These are phyloP conservation scores for Sebastes steindachneri DNA, from an alignment of 2,797 vertebrate genomes.

Conservation along the genomic window DNA sequence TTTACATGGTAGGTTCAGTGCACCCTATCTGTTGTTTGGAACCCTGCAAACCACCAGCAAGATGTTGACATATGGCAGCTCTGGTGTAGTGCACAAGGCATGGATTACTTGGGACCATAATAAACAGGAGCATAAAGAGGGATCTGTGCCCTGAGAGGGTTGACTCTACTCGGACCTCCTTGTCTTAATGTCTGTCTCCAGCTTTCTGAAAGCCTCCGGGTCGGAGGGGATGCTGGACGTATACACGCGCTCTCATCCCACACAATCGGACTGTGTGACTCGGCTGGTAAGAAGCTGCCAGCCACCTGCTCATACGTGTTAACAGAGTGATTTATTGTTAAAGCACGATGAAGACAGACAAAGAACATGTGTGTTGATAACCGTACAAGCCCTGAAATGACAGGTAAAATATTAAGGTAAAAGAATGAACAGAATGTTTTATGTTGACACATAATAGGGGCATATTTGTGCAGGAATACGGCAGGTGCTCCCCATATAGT, in stretches of 20 bases:
- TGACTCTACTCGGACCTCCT: constrained; percentile 54
- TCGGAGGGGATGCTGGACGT: constrained; percentile 37
- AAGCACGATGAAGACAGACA: constrained; percentile 29
- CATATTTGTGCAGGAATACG: constrained; percentile 47
- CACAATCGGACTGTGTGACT: constrained; percentile 36
- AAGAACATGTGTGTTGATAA: constrained; percentile 45
- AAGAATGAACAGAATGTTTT: constrained; percentile 2
- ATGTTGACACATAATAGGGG: constrained; percentile 50
- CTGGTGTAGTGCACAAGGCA: constrained; percentile 94
- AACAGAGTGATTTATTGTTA: constrained; percentile 66
- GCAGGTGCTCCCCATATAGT: constrained; percentile 63
- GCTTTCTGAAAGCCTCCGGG: constrained; percentile 28
- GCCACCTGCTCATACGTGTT: constrained; percentile 65
- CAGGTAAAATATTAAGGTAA: background rate
- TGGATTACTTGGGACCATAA: constrained; percentile 95
- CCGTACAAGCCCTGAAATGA: constrained; percentile 13
- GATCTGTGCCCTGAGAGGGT: constrained; percentile 73
- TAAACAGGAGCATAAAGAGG: constrained; percentile 92
- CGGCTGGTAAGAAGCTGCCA: constrained; percentile 30
- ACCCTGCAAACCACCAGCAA: constrained; percentile 97
- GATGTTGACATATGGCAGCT: constrained; percentile 98
- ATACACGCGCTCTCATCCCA: constrained; percentile 4
- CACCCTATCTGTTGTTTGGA: constrained; percentile 99
- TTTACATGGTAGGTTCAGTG: constrained; percentile 99
- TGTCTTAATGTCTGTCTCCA: constrained; percentile 61